Percentiles rank a stretch among this genome's conserved stretches.
Conservation (phyloP, 2,888 invertebrate genomes). For the Sipha maydis region DNA sequence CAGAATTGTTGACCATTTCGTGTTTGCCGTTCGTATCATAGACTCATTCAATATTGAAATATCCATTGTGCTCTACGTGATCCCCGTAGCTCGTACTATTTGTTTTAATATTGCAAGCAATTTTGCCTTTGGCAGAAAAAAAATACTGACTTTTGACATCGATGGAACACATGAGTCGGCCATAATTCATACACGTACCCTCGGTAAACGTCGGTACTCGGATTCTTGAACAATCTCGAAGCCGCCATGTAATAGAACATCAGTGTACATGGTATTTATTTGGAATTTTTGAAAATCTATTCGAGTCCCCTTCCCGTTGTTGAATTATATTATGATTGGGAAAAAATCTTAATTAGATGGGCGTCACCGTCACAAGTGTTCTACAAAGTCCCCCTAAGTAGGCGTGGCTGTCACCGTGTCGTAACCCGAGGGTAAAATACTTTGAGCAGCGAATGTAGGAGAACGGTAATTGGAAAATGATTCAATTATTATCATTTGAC, state of each 20-base stretch:
- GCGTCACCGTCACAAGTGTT: conserved; percentile 49
- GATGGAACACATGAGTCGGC: not conserved
- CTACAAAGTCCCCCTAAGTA: conserved; percentile 1
- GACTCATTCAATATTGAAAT: conserved; percentile 59
- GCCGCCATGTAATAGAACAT: not conserved
- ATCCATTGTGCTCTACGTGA: conserved; percentile 28
- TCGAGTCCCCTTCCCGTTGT: not conserved
- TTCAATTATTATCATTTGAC: conserved; percentile 50
- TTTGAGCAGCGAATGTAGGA: not conserved
- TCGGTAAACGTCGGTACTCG: not conserved
- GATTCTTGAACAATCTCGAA: not conserved
- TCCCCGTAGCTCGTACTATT: not conserved
- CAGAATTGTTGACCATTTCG: conserved; percentile 14
- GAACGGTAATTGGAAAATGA: conserved; percentile 59
- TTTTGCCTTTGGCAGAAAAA: conserved; percentile 5
- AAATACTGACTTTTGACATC: not conserved
- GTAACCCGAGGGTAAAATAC: not conserved
- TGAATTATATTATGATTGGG: conserved; percentile 28
- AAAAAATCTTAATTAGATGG: conserved; percentile 57
- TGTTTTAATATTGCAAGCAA: conserved; percentile 49
- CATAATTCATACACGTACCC: conserved; percentile 33
- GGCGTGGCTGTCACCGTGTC: conserved; percentile 37
- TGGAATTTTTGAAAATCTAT: no score
- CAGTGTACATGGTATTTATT: no score
- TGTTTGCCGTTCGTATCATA: conserved; percentile 11